Conservation (phyloP, 1,140 invertebrate species). For the Orussus abietinus region DNA sequence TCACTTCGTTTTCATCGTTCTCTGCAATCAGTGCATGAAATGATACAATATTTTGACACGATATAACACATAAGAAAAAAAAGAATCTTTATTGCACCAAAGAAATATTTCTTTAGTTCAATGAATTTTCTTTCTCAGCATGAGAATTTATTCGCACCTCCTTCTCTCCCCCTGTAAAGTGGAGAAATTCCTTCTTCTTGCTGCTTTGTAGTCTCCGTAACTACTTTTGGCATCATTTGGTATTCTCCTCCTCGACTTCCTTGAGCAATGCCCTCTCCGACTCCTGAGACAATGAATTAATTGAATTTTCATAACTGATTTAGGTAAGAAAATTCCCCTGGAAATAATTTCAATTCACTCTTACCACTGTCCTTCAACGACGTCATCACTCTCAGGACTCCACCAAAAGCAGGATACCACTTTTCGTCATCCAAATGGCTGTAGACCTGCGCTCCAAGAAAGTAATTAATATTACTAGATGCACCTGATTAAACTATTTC, state of each 20-base stretch:
- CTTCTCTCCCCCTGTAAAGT: conserved; percentile 22
- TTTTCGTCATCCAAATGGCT: conserved; percentile 58
- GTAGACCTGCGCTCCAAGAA: conserved; percentile 50
- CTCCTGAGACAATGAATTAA: conserved; percentile 14
- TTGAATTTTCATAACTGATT: neutral
- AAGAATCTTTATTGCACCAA: neutral
- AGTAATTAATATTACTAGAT: conserved; percentile 10
- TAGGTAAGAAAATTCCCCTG: neutral
- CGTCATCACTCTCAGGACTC: conserved; percentile 56
- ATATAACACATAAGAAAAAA: neutral
- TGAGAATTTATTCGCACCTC: conserved; percentile 1
- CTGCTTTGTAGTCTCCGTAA: neutral
- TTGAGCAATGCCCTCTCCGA: conserved; percentile 8
- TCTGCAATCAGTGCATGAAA: neutral
- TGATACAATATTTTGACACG: conserved; percentile 3
- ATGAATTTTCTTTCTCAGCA: conserved; percentile 4
- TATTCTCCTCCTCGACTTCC: conserved; percentile 17
- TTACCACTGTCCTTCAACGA: conserved; percentile 53
- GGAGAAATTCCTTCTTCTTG: conserved; percentile 7
- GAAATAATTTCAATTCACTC: conserved; percentile 25
- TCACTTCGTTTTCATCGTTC: conserved; percentile 1
- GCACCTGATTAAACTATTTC: too few relatives aligned
- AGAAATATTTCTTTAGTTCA: neutral
- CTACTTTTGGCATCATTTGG: conserved; percentile 27
- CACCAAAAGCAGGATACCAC: conserved; percentile 60